Base-by-base conservation (phyloP, 2,888 invertebrate species). In the Celastrina argiolus region DNA sequence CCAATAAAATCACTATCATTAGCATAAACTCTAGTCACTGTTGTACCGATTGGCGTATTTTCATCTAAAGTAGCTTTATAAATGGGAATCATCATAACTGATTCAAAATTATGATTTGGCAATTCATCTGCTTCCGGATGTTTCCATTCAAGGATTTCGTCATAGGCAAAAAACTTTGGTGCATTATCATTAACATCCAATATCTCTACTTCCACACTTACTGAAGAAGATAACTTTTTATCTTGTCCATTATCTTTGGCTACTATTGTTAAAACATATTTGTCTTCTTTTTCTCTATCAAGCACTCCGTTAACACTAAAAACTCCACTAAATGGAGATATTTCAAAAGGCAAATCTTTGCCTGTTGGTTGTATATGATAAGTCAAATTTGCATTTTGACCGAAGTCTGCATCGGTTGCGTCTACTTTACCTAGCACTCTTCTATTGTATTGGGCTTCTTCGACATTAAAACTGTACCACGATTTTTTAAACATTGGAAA, bases 1-100 rank as follows among this genome's bases (percentile, higher is more conserved):
- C 96, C 96, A 56, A 94, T 85, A 73, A 96, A 96, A 80, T 97
- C 97, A 14, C 95, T 94, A 83, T 97, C 97, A 71, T 97, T 96
- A 0, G 97, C 97, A 69, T 93, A 94, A 1, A 97, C 93, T 82
- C 94, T 94, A 0, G 94, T 93, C 0, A 97, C 94, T 58, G 94
- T 88, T 45, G 94, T 94, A 10, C 97, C 97, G 0, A 95, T 92
- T 3, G 94, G 94, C 14, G 94, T 93, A 78, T 96, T 95, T 79
- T 97, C 96, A 70, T 94, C 93, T 18, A 96, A 87, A 12, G 94
- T 94, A 0, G 96, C 94, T 74, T 94, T 94, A 75, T 97, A 97
- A 0, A 97, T 92, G 0, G 97, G 96, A 45, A 95, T 84, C 80
- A 88, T 86, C 78, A 86, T 84, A 0, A 91, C 87, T 1, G 92